Percentiles rank a stretch among this genome's conserved stretches.
These are phyloP conservation scores for Cinclus cinclus DNA, from an alignment of 2,113 vertebrate species.

Conservation along the genomic window DNA sequence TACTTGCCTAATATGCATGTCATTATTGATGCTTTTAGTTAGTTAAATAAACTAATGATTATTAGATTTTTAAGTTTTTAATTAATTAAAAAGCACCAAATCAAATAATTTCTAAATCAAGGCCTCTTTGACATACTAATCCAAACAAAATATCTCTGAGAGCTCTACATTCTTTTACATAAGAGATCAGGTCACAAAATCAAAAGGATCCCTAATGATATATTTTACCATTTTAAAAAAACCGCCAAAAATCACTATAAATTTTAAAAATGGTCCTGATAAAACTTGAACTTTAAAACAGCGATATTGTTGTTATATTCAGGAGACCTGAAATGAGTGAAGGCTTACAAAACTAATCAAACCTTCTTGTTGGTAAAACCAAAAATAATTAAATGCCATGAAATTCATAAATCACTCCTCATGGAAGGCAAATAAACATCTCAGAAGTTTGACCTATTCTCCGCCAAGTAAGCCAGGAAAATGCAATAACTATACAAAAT, in stretches of 20 bases:
- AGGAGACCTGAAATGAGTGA: background rate
- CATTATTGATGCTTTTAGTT: background rate
- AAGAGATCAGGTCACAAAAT: background rate
- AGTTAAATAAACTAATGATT: background rate
- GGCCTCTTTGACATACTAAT: background rate
- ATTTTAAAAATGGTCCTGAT: accelerated
- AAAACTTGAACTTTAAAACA: background rate
- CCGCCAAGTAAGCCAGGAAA: background rate
- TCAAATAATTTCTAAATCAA: background rate
- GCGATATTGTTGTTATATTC: background rate
- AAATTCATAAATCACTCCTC: background rate
- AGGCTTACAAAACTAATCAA: background rate
- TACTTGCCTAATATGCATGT: background rate
- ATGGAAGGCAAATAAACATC: background rate
- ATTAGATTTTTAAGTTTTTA: background rate
- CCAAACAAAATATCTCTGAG: background rate
- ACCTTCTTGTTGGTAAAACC: background rate
- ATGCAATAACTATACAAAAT: background rate
- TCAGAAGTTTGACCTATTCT: background rate
- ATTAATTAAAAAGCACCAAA: background rate
- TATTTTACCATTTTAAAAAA: background rate
- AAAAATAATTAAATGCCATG: background rate
- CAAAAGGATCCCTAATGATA: background rate
- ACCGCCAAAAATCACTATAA: background rate
- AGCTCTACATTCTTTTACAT: background rate